These are phyloP conservation scores for Cerastis rubricosa DNA, from an alignment of 2,888 invertebrate species.

Conservation along the genomic window DNA sequence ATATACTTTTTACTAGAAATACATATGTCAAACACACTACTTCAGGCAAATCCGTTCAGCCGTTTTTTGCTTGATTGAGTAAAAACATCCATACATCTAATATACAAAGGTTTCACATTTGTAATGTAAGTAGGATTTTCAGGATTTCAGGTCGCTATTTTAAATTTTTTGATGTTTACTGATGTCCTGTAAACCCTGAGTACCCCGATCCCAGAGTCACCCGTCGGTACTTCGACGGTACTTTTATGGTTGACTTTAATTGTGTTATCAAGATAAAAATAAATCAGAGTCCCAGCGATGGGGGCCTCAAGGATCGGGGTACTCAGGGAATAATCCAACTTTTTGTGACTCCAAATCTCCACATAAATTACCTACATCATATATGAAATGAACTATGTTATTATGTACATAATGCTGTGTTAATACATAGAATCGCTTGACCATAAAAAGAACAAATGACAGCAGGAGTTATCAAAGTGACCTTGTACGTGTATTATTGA, in stretches of 20 bases:
- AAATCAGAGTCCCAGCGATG: no score
- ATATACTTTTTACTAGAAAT: not conserved
- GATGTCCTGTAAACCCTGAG: not conserved
- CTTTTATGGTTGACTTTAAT: no score
- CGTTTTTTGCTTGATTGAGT: not conserved
- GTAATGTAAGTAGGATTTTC: not conserved
- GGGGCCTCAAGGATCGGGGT: no score
- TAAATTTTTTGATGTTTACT: not conserved
- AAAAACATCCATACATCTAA: not conserved
- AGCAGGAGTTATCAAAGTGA: constrained; percentile 52
- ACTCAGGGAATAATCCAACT: not conserved
- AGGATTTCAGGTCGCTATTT: not conserved
- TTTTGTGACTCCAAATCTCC: not conserved
- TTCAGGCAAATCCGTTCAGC: not conserved
- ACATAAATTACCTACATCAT: constrained; percentile 4
- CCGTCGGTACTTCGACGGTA: no score
- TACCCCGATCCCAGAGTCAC: no score
- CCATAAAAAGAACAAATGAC: constrained; percentile 52
- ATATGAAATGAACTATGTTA: constrained; percentile 6
- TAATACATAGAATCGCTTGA: constrained; percentile 25
- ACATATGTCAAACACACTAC: not conserved
- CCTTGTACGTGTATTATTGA: constrained; percentile 51
- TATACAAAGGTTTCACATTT: not conserved
- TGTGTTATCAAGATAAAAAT: no score
- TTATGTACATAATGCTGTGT: constrained; percentile 7